Base-by-base conservation (phyloP, 1,140 invertebrate species). In the Rhyzopertha dominica region DNA sequence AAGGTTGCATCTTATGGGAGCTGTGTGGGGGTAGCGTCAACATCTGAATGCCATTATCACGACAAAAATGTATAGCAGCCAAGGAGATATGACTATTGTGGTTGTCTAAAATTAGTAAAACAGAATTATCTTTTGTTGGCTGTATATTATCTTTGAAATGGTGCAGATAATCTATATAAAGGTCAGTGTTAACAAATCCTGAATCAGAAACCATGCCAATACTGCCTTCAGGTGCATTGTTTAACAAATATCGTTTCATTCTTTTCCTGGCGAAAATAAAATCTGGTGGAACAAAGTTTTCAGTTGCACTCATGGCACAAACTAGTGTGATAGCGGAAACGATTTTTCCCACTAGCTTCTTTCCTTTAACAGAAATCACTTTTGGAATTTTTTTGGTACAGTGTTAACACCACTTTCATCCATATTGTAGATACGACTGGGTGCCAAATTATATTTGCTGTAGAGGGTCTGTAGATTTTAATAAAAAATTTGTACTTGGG, bases 381-480 rank as follows among this genome's bases (percentile, higher is more conserved):
- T 53, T 50, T 1, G 65, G 64, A 18, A 63, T 35, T 47, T 64
- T 71, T 25, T 61, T 64, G 65, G 68, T 3, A 73, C 63, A 19
- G 62, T 67, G 4, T 59, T 44, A 2, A 72, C 54, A 34, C 65
- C 64, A 43, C 65, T 66, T 64, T 73, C 67, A 44, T 75, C 72
- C 16, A 65, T 51, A 43, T 70, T 70, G 45, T 47, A 63, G 22
- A 62, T n/a, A n/a, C n/a, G n/a, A n/a, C n/a, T n/a, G n/a, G n/a
- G n/a, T n/a, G n/a, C n/a, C n/a, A n/a, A n/a, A n/a, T n/a, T n/a
- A n/a, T n/a, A n/a, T n/a, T n/a, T n/a, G n/a, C n/a, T n/a, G 24
- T 26, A 26, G 24, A 26, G 24, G 24, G 7, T 26, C 24, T 26
- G 24, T n/a, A 26, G n/a, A n/a, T 26, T 26, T 8, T 26, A 7